These are phyloP conservation scores for Spisula subtruncata DNA, from an alignment of 2,888 invertebrate genomes.

Conservation along the genomic window DNA sequence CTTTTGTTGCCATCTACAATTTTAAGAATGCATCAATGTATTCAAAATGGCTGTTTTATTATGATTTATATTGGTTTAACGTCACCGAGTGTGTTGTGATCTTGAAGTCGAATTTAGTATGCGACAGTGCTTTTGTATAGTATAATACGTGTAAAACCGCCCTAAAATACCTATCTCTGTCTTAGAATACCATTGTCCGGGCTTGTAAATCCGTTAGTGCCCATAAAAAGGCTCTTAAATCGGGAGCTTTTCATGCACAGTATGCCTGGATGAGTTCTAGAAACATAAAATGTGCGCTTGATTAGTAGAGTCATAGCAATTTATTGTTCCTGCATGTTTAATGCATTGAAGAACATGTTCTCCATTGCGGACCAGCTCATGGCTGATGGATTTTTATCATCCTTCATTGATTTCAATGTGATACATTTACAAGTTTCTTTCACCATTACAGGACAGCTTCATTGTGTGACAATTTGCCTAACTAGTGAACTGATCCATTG, in stretches of 20 bases:
- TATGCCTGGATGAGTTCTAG: constrained; percentile 22
- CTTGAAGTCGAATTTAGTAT: background rate
- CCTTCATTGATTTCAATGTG: background rate
- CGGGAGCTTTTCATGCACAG: constrained; percentile 17
- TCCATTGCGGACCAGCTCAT: background rate
- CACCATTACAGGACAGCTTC: background rate
- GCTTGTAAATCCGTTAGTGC: constrained; percentile 14
- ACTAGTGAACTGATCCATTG: constrained; percentile 14
- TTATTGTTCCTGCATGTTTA: constrained; percentile 8
- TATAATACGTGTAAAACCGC: background rate
- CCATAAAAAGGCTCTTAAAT: constrained; percentile 11
- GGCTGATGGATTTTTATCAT: background rate
- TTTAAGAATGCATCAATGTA: constrained; percentile 24
- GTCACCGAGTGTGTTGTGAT: constrained; percentile 2
- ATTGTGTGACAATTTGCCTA: constrained; percentile 18
- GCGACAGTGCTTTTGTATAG: background rate
- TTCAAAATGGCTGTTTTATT: constrained; percentile 9
- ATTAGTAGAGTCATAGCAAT: constrained; percentile 2
- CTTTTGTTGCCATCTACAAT: background rate
- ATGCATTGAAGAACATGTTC: constrained; percentile 24
- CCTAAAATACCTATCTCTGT: constrained; percentile 19
- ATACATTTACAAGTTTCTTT: background rate
- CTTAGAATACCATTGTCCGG: background rate
- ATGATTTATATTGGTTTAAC: constrained; percentile 15
- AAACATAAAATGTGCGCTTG: constrained; percentile 1